phyloP scores from a whole-genome alignment of 2,888 invertebrate genomes.

The Diplolepis rosae region DNA sequence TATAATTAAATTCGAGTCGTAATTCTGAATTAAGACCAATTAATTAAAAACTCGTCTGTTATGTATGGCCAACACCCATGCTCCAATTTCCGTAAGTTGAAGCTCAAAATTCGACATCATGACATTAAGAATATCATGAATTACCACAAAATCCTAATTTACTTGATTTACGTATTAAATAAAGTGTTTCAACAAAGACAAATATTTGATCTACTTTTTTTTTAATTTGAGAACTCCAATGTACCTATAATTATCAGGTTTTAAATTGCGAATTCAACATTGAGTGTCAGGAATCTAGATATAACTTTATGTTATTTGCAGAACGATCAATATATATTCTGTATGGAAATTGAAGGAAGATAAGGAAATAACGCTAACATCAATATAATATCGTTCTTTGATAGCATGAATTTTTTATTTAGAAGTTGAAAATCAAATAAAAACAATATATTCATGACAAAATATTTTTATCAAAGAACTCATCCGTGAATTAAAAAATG shows the following conservation, averaged over 20 bases:
- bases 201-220: not conserved
- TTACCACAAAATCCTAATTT: not conserved
- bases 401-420: conserved; percentile 1
- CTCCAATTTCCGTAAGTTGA: not conserved
- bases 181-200: not conserved
- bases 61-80: not conserved
- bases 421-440: not conserved
- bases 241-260: not conserved
- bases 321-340: conserved; percentile 18
- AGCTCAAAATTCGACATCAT: not conserved
- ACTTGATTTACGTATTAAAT: too few relatives aligned
- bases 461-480: not conserved
- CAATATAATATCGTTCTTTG: not conserved
- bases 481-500: not conserved
- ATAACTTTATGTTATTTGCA: conserved; percentile 18
- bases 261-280: not conserved
- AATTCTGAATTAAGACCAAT: not conserved
- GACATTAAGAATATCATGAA: not conserved
- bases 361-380: conserved; percentile 17
- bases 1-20: too few relatives aligned
- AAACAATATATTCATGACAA: not conserved
- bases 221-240: not conserved
- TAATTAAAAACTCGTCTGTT: not conserved
- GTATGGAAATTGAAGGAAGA: conserved; percentile 18
- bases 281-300: not conserved